Base-by-base conservation (phyloP, 2,113 vertebrate species). In the Heterotis niloticus region DNA sequence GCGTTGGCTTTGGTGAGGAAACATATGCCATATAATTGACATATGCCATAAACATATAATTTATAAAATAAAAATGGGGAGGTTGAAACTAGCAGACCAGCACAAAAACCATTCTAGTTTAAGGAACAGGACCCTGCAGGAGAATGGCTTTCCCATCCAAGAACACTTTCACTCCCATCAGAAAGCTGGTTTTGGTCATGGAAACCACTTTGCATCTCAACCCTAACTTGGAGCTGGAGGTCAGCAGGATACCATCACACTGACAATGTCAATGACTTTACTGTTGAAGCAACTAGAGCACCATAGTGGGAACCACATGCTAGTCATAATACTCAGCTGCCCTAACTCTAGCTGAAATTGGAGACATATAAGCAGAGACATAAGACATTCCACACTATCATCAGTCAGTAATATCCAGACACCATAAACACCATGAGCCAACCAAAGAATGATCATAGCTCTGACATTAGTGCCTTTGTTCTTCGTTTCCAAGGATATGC, bases 331-430 rank as follows among this genome's bases (percentile, higher is more conserved):
- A 10, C 82, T 88, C 44, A 84, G 91, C 70, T 68, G 7, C 7
- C 87, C 29, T 85, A 89, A 76, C 73, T 92, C 79, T 87, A 90
- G 82, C 60, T 88, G 75, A 81, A 91, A 51, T 85, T 91, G 10
- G 85, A 88, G 18, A 89, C 90, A 71, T 91, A 87, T 0, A 88
- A 91, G 79, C 84, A 84, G 80, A 87, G 86, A 0, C 82, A 90
- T 91, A 91, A 72, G 85, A 0, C 83, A 90, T 91, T 91, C 72
- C 84, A 88, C 64, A 88, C 90, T 20, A 82, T 85, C 83, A 91
- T 89, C 17, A 90, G 89, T 91, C 60, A 83, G 75, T 57, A 77
- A 11, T n/a, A 64, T 76, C 20, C 66, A n/a, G 78, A 29, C 26
- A 0, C 23, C 16, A 60, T 16, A 24, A 51, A n/a, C 52, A 29